Percentiles rank a stretch among this genome's conserved stretches.
Evolutionary conservation across 1,140 invertebrate genomes (phyloP).

Genomic region (Ceratosolen fusciceps): DNA sequence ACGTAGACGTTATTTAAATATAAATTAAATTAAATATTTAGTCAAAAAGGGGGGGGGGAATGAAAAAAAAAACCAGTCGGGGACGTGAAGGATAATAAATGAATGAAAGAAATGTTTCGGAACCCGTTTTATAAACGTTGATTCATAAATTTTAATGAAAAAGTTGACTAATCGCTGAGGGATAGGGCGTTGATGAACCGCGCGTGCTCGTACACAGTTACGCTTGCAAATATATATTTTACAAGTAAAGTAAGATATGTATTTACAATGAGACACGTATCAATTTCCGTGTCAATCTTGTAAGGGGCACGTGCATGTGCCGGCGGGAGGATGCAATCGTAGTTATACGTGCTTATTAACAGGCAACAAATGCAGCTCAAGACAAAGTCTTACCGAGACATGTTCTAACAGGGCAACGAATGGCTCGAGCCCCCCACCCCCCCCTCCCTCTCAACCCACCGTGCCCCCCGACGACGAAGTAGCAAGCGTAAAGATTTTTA

Average conservation of each 20-base stretch:
- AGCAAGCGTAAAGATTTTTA: conserved; percentile 3
- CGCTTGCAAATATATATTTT: not conserved
- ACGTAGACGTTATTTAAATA: not conserved
- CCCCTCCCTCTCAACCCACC: too few species aligned
- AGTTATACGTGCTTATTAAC: conserved; percentile 10
- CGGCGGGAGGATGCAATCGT: not conserved
- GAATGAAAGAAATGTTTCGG: not conserved
- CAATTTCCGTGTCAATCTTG: conserved; percentile 17
- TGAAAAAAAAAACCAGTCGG: too few species aligned
- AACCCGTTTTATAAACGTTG: not conserved
- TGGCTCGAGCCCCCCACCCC: not conserved
- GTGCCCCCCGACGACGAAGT: not conserved
- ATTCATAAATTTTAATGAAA: not conserved
- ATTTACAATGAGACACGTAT: conserved; percentile 17
- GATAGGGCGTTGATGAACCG: not conserved
- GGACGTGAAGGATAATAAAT: too few species aligned
- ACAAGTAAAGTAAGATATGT: conserved; percentile 2
- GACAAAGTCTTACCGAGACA: not conserved
- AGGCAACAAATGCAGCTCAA: not conserved
- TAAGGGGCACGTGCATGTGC: not conserved
- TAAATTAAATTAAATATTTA: not conserved
- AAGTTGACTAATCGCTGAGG: not conserved
- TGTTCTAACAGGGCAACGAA: not conserved
- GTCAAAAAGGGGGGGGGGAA: not conserved
- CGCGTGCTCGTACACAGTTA: not conserved